These are phyloP conservation scores for Macrosoma leucophasiata DNA, from an alignment of 2,888 invertebrate species.

Conservation along the genomic window DNA sequence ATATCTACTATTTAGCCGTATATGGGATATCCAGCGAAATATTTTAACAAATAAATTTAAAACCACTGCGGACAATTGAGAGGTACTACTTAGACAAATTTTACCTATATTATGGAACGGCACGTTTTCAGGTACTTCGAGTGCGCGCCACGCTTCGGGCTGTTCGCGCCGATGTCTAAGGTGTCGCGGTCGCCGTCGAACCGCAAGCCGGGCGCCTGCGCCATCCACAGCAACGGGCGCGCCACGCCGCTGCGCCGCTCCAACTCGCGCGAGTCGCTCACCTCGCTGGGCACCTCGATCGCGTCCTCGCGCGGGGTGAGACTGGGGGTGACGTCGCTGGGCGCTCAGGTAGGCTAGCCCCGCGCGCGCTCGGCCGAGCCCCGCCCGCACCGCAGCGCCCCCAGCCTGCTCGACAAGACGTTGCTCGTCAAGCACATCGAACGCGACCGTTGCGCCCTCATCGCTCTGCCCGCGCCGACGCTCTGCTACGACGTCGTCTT, in stretches of 20 bases:
- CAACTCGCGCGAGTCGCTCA: slow-evolving; percentile 91
- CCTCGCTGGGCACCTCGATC: slow-evolving; percentile 77
- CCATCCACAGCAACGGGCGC: slow-evolving; percentile 78
- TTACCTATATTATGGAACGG: no score
- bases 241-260: slow-evolving; percentile 78
- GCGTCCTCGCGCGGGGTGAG: slow-evolving; percentile 82
- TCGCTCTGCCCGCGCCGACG: slow-evolving; percentile 61
- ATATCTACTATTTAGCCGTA: no score
- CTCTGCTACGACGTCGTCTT: slow-evolving; percentile 62
- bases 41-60: no score
- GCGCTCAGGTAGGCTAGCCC: slow-evolving; percentile 79
- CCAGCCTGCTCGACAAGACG: slow-evolving; percentile 61
- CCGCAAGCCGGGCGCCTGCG: slow-evolving; percentile 78
- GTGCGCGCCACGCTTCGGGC: slow-evolving; percentile 91
- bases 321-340: slow-evolving; percentile 82
- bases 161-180: slow-evolving; percentile 95
- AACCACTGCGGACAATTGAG: no score
- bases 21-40: no score
- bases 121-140: slow-evolving; percentile 96
- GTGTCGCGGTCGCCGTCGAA: slow-evolving; percentile 90
- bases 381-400: slow-evolving; percentile 52
- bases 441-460: slow-evolving; percentile 61
- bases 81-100: no score
- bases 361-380: slow-evolving; percentile 70
- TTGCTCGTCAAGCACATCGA: slow-evolving; percentile 62